These are phyloP conservation scores for Podargus strigoides DNA, from an alignment of 2,797 vertebrate species.

Conservation along the genomic window DNA sequence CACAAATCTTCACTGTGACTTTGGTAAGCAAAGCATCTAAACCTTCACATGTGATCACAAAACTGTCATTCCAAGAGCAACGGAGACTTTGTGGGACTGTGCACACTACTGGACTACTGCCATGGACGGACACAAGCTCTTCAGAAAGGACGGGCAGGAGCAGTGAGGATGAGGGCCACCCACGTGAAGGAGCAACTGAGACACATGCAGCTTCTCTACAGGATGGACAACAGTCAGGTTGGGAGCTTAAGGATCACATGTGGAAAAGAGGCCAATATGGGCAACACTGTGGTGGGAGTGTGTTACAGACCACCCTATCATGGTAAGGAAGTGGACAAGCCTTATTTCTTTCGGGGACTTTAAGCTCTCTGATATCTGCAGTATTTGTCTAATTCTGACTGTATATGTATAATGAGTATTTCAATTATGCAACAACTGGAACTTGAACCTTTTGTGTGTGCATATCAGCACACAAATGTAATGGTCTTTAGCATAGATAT, in stretches of 20 bases:
- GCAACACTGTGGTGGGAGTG: neutral
- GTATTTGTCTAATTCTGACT: neutral
- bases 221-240: neutral
- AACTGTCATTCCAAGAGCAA: neutral
- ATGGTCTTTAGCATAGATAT: neutral
- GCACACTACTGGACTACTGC: neutral
- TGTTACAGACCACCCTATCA: neutral
- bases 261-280: neutral
- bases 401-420: neutral
- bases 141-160: neutral
- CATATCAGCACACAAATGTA: neutral
- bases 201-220: neutral
- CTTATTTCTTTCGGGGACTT: neutral
- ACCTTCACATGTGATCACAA: neutral
- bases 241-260: neutral
- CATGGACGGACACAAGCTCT: neutral
- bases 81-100: neutral
- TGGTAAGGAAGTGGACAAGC: neutral
- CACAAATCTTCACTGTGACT: neutral
- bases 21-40: neutral
- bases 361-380: neutral
- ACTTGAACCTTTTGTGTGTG: neutral
- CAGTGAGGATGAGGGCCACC: neutral
- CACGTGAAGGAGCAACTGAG: neutral
- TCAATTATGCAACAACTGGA: neutral